Percentiles rank a stretch among this genome's conserved stretches.
phyloP scores from a whole-genome alignment of 2,888 invertebrate genomes.

The Drosophila formosana region DNA sequence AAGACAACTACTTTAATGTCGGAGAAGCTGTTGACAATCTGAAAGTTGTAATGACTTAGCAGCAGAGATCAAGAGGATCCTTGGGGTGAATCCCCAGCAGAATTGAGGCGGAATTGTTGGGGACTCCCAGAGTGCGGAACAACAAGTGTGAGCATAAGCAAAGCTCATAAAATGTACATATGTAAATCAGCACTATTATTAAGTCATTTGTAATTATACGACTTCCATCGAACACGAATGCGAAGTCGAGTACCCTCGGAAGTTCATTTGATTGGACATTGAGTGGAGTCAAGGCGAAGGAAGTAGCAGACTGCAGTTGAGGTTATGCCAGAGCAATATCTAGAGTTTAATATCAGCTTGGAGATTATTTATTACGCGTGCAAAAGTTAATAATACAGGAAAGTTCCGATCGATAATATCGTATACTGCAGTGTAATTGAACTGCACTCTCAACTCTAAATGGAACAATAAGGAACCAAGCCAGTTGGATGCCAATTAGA shows the following conservation, averaged over 20 bases:
- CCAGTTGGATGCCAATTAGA: constrained; percentile 56
- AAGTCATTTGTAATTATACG: constrained; percentile 5
- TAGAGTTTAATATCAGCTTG: constrained; percentile 1
- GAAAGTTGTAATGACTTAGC: neutral
- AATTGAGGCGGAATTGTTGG: constrained; percentile 4
- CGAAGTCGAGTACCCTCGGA: neutral
- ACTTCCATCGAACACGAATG: neutral
- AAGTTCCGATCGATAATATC: constrained; percentile 17
- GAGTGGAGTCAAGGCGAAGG: constrained; percentile 14
- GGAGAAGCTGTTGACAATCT: constrained; percentile 34
- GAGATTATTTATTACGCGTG: constrained; percentile 8
- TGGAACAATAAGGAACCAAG: constrained; percentile 59
- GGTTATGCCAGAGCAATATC: neutral
- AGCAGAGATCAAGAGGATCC: constrained; percentile 16
- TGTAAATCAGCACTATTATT: constrained; percentile 6
- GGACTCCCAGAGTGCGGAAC: constrained; percentile 12
- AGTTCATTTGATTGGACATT: neutral
- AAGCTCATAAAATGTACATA: constrained; percentile 6
- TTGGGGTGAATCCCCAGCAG: constrained; percentile 8
- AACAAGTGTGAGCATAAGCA: constrained; percentile 4
- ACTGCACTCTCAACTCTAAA: constrained; percentile 34
- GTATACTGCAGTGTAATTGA: constrained; percentile 24
- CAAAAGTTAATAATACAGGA: constrained; percentile 50
- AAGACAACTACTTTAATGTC: neutral
- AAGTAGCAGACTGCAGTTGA: neutral